Percentiles rank a stretch among this genome's conserved stretches.
phyloP scores from a whole-genome alignment of 1,140 invertebrate species.

The Nasonia vitripennis region DNA sequence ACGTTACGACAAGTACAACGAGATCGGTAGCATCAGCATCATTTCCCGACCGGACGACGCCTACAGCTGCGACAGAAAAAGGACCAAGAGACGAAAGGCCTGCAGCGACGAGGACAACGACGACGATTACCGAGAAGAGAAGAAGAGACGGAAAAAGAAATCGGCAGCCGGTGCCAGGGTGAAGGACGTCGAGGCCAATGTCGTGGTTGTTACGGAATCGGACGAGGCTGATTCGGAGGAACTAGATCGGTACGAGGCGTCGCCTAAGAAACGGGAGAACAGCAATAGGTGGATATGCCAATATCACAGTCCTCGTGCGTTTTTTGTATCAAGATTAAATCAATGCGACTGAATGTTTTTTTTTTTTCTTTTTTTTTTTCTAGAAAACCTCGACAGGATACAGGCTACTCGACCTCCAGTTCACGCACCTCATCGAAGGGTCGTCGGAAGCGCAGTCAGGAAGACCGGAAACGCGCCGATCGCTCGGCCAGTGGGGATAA shows the following conservation, averaged over 20 bases:
- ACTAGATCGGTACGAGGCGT: neutral
- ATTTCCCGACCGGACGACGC: conserved; percentile 71
- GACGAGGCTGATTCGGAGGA: conserved; percentile 59
- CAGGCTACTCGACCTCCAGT: conserved; percentile 80
- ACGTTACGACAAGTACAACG: conserved; percentile 64
- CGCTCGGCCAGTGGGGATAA: conserved; percentile 22
- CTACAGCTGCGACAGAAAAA: conserved; percentile 62
- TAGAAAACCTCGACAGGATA: conserved; percentile 77
- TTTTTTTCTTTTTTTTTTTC: neutral
- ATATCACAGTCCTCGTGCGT: too few species aligned
- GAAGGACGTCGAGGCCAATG: conserved; percentile 63
- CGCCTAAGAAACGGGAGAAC: neutral
- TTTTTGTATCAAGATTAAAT: too few species aligned
- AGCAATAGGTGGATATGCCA: neutral
- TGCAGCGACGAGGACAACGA: conserved; percentile 8
- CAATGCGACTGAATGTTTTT: too few species aligned
- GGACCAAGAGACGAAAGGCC: conserved; percentile 50
- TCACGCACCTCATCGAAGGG: conserved; percentile 73
- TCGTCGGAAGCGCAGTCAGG: conserved; percentile 58
- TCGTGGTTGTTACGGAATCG: conserved; percentile 54
- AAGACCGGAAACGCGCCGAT: conserved; percentile 48
- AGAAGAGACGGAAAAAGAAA: conserved; percentile 48
- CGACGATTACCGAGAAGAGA: conserved; percentile 53
- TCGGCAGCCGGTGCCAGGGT: conserved; percentile 42
- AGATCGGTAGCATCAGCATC: conserved; percentile 75